Conservation (phyloP, 2,888 invertebrate species). For the Strigamia maritima region DNA sequence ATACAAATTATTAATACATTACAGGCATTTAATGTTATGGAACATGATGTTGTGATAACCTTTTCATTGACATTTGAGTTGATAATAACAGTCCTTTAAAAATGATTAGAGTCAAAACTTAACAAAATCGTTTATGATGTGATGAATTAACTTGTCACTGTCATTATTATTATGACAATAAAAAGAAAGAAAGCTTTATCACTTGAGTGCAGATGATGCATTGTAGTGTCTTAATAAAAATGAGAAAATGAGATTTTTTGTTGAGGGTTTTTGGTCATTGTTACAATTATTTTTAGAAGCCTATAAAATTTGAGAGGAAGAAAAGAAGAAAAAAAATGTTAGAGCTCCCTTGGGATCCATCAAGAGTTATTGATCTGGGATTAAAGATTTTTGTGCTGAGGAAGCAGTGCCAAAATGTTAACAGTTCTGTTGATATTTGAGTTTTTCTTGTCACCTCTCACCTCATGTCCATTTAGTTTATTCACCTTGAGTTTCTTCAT, state of each 20-base stretch:
- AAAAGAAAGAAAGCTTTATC: background rate
- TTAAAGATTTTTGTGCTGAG: conserved; percentile 28
- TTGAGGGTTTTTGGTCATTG: background rate
- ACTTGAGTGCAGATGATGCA: background rate
- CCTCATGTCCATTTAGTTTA: conserved; percentile 1
- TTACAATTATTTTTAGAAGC: background rate
- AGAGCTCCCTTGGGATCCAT: background rate
- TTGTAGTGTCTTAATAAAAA: background rate
- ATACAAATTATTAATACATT: too few species aligned
- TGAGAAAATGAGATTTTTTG: background rate
- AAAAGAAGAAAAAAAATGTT: background rate
- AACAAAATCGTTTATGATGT: background rate
- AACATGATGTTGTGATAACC: background rate
- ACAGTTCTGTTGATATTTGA: conserved; percentile 18
- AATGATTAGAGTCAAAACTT: background rate
- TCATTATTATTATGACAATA: background rate
- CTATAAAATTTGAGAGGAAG: background rate
- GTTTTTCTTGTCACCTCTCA: conserved; percentile 2
- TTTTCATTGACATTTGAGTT: background rate
- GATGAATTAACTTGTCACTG: background rate
- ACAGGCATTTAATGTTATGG: too few species aligned
- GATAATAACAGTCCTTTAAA: background rate
- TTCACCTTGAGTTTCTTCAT: conserved; percentile 12
- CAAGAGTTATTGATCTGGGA: conserved; percentile 24
- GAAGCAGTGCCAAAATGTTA: conserved; percentile 27